A percentile compares a stretch with the other conserved stretches of the same genome.
Conservation (phyloP, 1,140 invertebrate species). For the Pseudomyrmex flavicornis region DNA sequence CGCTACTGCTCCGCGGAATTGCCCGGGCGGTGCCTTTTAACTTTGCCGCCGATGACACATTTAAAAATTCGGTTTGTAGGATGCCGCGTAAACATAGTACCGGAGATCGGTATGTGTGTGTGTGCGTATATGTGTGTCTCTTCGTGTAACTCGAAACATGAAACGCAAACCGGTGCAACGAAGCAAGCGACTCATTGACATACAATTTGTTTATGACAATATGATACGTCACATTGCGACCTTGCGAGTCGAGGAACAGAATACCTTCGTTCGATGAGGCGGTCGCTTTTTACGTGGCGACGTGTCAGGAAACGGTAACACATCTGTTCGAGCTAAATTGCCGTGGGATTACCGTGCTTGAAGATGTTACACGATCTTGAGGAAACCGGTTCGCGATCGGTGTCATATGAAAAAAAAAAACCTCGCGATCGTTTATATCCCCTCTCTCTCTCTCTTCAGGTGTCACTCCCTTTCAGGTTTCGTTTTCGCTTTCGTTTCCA, state of each 20-base stretch:
- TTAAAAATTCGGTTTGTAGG: slow-evolving; percentile 54
- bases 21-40: slow-evolving; percentile 50
- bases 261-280: neutral
- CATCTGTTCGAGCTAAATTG: slow-evolving; percentile 72
- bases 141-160: neutral
- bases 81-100: neutral
- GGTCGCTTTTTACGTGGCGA: slow-evolving; percentile 21
- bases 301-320: slow-evolving; percentile 64
- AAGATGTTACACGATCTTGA: slow-evolving; percentile 71
- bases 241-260: neutral
- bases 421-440: slow-evolving; percentile 61
- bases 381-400: slow-evolving; percentile 63
- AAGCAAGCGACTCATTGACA: neutral
- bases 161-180: neutral
- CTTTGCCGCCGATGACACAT: slow-evolving; percentile 40
- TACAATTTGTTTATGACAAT: neutral
- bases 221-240: too few species aligned
- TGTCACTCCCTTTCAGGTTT: slow-evolving; percentile 22
- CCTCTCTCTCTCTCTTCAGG: slow-evolving; percentile 7
- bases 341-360: slow-evolving; percentile 71
- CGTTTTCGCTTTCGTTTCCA: slow-evolving; percentile 48
- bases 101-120: neutral
- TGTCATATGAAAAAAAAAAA: slow-evolving; percentile 11
- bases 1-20: slow-evolving; percentile 50
- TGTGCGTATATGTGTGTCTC: too few species aligned